Percentiles rank a stretch among this genome's conserved stretches.
These are phyloP conservation scores for Serilophus lunatus DNA, from an alignment of 2,113 vertebrate species.

Conservation along the genomic window DNA sequence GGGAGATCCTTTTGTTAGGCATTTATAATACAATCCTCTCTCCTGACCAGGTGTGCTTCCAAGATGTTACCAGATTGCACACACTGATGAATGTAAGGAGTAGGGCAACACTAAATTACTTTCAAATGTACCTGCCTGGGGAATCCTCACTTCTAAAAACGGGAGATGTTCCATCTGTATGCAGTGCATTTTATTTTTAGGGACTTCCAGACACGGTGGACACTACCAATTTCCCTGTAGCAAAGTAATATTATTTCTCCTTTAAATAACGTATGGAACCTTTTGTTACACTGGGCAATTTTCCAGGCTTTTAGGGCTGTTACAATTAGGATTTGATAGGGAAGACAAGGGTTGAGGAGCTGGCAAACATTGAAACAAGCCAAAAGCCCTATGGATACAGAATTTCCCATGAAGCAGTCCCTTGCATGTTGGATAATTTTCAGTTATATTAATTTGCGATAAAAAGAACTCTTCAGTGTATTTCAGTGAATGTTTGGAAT, in stretches of 20 bases:
- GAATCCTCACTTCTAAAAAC: background rate
- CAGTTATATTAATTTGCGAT: background rate
- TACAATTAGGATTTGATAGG: background rate
- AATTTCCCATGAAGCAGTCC: background rate
- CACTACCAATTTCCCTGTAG: background rate
- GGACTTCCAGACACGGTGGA: background rate
- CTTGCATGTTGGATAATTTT: background rate
- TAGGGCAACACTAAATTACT: background rate
- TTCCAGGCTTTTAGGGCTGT: background rate
- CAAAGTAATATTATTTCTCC: background rate
- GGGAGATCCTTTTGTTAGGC: slow-evolving; percentile 12
- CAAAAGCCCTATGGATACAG: background rate
- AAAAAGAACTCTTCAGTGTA: background rate
- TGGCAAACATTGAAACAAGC: background rate
- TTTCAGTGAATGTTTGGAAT: background rate
- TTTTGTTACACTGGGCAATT: background rate
- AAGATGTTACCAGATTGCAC: background rate
- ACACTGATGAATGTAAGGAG: background rate
- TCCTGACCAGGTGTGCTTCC: background rate
- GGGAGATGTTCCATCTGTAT: background rate
- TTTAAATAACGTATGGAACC: background rate
- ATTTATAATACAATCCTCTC: background rate
- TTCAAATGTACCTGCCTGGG: background rate
- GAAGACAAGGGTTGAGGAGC: background rate
- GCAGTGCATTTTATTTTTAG: background rate